Conservation (phyloP, 2,113 vertebrate species). For the Heptranchias perlo region DNA sequence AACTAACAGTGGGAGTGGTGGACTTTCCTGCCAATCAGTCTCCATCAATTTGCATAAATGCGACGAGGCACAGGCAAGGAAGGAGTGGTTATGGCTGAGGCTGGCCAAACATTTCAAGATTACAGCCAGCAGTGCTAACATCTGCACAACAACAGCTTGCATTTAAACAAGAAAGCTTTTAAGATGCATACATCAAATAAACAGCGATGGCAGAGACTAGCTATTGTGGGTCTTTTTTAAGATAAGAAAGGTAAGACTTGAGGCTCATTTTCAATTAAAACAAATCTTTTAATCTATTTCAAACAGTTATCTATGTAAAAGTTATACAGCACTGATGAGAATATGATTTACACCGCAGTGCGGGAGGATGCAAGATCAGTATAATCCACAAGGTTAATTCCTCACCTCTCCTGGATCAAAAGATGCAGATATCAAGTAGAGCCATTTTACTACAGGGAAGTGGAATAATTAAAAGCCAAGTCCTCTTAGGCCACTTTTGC, state of each 20-base stretch:
- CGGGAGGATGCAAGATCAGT: too few species aligned
- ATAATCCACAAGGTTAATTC: not conserved
- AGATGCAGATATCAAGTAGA: not conserved
- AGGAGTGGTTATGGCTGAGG: slow-evolving; percentile 22
- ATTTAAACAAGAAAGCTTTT: not conserved
- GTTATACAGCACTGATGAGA: not conserved
- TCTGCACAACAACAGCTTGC: not conserved
- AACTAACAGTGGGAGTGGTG: slow-evolving; percentile 3
- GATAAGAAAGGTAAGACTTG: not conserved
- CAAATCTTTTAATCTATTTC: not conserved
- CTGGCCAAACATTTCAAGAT: not conserved
- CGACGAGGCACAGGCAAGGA: not conserved
- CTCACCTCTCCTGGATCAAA: not conserved
- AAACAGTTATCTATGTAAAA: not conserved
- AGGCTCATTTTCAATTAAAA: not conserved
- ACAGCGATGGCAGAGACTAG: not conserved
- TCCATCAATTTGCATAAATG: not conserved
- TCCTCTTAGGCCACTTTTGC: not conserved
- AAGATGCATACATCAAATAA: not conserved
- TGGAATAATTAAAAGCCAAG: not conserved
- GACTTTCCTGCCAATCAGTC: slow-evolving; percentile 1
- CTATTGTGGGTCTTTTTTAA: not conserved
- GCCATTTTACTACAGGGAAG: not conserved
- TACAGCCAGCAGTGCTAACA: not conserved
- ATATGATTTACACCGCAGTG: too few species aligned